These are phyloP conservation scores for Ispidina lecontei DNA, from an alignment of 2,797 vertebrate genomes.

Conservation along the genomic window DNA sequence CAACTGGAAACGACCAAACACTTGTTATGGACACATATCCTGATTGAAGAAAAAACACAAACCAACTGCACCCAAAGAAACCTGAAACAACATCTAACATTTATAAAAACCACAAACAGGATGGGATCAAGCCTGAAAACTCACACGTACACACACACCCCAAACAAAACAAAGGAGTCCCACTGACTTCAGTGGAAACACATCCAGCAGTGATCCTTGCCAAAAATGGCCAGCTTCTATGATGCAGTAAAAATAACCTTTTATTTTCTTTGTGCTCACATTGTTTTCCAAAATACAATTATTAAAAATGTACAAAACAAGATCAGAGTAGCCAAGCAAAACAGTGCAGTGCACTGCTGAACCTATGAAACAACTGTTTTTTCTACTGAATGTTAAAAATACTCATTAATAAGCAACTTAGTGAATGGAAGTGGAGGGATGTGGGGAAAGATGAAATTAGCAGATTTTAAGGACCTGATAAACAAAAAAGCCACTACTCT, in stretches of 20 bases:
- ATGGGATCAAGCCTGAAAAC: neutral
- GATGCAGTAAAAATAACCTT: neutral
- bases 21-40: neutral
- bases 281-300: neutral
- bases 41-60: neutral
- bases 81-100: neutral
- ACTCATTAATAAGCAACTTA: neutral
- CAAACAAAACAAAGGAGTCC: neutral
- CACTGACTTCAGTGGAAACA: neutral
- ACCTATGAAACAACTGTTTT: neutral
- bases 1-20: neutral
- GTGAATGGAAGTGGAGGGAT: slow-evolving; percentile 43
- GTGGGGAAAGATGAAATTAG: slow-evolving; percentile 17
- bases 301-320: neutral
- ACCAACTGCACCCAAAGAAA: neutral
- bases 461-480: neutral
- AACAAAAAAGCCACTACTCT: neutral
- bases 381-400: neutral
- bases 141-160: neutral
- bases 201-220: neutral
- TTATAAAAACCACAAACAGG: neutral
- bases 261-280: neutral
- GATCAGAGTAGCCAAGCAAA: neutral
- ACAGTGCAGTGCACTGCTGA: neutral
- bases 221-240: neutral